phyloP scores from a whole-genome alignment of 1,140 invertebrate species.

The Schmidtea mediterranea region DNA sequence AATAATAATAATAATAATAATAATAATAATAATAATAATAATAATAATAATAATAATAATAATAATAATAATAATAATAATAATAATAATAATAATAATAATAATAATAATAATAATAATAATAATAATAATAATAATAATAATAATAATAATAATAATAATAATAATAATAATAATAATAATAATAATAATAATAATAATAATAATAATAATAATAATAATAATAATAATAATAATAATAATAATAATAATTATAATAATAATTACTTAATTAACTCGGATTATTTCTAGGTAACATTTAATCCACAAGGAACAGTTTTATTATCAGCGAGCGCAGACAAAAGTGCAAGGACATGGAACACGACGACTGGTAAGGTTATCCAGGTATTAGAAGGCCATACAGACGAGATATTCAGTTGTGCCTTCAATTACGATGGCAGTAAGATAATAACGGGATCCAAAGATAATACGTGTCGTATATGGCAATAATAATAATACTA shows the following conservation, averaged over 20 bases:
- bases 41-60: too few relatives aligned
- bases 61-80: too few relatives aligned
- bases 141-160: too few relatives aligned
- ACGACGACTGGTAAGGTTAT: constrained; percentile 37
- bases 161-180: too few relatives aligned
- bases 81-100: too few relatives aligned
- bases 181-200: too few relatives aligned
- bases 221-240: too few relatives aligned
- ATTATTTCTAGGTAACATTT: constrained; percentile 37
- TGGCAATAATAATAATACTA: constrained; percentile 17
- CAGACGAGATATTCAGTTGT: constrained; percentile 48
- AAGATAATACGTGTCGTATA: constrained; percentile 27
- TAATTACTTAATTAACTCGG: background rate
- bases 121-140: too few relatives aligned
- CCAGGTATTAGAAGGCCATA: constrained; percentile 39
- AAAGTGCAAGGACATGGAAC: constrained; percentile 45
- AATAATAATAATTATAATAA: background rate
- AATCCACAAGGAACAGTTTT: constrained; percentile 42
- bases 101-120: too few relatives aligned
- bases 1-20: too few relatives aligned
- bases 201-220: too few relatives aligned
- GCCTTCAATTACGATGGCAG: constrained; percentile 48
- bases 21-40: too few relatives aligned
- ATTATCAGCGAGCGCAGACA: constrained; percentile 44
- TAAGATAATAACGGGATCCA: constrained; percentile 39